Evolutionary conservation across 2,888 invertebrate genomes (phyloP).

Genomic region (Lydus trimaculatus): DNA sequence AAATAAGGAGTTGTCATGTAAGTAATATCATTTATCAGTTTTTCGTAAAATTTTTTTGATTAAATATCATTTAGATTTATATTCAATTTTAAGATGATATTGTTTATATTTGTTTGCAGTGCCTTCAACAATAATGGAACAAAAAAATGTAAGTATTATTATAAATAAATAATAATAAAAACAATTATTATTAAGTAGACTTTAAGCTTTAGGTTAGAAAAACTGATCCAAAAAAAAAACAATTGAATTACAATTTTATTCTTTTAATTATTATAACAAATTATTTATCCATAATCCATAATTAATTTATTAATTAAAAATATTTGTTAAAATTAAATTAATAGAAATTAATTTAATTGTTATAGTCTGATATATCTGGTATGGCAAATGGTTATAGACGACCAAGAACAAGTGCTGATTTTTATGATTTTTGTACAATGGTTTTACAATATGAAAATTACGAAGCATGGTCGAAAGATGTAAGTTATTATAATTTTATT

Average conservation of each 20-base stretch:
- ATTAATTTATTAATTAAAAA: conserved; percentile 21
- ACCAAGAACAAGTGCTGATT: conserved; percentile 63
- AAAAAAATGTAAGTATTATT: conserved; percentile 51
- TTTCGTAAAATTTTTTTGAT: conserved; percentile 19
- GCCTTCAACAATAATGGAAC: conserved; percentile 47
- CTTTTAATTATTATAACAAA: conserved; percentile 47
- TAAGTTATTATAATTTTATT: conserved; percentile 42
- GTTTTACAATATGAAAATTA: conserved; percentile 66
- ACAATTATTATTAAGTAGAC: conserved; percentile 1
- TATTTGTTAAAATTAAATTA: neutral
- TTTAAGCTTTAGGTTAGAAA: conserved; percentile 22
- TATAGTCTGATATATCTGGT: conserved; percentile 46
- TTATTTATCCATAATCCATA: no score
- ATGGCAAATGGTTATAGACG: conserved; percentile 43
- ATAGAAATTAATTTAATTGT: conserved; percentile 25
- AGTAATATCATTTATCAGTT: conserved; percentile 33
- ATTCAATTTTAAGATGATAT: conserved; percentile 29
- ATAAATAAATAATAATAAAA: neutral
- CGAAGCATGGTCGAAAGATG: conserved; percentile 60
- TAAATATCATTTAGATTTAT: conserved; percentile 7
- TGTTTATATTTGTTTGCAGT: conserved; percentile 39
- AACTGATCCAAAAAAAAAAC: conserved; percentile 29
- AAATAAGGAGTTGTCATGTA: conserved; percentile 53
- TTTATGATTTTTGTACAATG: conserved; percentile 64
- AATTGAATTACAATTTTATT: neutral